Conservation (phyloP, 2,113 vertebrate species). For the Ophthalmotilapia sp. region DNA sequence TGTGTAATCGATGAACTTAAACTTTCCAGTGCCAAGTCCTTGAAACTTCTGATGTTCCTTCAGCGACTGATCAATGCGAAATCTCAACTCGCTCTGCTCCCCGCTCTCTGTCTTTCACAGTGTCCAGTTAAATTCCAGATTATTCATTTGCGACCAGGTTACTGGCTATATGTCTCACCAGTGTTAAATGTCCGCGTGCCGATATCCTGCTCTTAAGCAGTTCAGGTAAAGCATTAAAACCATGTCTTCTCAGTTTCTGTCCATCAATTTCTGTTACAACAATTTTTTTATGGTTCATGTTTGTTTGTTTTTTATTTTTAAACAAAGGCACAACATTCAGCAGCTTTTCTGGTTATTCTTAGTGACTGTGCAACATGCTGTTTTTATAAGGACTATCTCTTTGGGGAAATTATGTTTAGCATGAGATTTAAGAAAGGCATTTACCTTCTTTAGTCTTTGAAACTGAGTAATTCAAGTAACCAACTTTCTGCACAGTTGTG, state of each 20-base stretch:
- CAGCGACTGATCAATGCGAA: slow-evolving; percentile 11
- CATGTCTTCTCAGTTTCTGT: not conserved
- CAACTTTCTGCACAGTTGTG: not conserved
- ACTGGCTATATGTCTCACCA: not conserved
- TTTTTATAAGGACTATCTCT: not conserved
- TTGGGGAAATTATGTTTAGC: not conserved
- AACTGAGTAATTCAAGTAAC: not conserved
- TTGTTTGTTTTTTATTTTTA: not conserved
- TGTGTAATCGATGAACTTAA: not conserved
- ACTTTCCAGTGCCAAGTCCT: not conserved
- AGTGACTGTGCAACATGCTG: not conserved
- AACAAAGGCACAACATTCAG: not conserved
- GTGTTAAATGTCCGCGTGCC: not conserved
- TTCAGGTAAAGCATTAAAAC: not conserved
- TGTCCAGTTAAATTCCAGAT: not conserved
- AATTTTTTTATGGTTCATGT: not conserved
- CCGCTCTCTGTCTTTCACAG: not conserved
- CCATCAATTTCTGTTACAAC: not conserved
- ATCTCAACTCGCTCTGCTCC: not conserved
- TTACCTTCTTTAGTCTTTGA: not conserved
- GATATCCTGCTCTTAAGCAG: not conserved
- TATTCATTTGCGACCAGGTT: not conserved
- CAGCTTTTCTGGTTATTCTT: not conserved
- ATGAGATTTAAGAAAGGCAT: not conserved
- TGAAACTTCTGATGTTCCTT: slow-evolving; percentile 21